These are phyloP conservation scores for Caenorhabditis japonica DNA, from an alignment of 2,888 invertebrate genomes.

Conservation along the genomic window DNA sequence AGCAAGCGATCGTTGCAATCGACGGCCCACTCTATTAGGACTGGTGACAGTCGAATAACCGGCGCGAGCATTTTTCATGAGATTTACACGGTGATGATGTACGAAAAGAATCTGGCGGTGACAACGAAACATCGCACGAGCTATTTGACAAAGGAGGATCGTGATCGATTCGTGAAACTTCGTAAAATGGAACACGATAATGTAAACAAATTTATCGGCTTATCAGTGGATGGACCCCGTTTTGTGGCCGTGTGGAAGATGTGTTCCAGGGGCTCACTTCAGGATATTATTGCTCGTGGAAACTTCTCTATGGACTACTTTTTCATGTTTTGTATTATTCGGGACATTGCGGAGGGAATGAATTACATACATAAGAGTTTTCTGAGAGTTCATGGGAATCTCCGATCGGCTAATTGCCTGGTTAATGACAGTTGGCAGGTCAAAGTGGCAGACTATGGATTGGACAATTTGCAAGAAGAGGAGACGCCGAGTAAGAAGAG, in stretches of 20 bases:
- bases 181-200: conserved; percentile 31
- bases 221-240: conserved; percentile 67
- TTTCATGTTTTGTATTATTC: conserved; percentile 64
- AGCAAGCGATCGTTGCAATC: conserved; percentile 29
- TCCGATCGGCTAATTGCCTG: conserved; percentile 62
- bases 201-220: conserved; percentile 70
- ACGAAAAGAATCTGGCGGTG: conserved; percentile 54
- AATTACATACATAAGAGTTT: conserved; percentile 60
- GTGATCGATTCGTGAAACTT: conserved; percentile 39
- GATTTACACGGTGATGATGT: conserved; percentile 33
- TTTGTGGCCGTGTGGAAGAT: conserved; percentile 68
- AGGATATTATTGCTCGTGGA: conserved; percentile 60
- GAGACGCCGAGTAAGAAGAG: conserved; percentile 32
- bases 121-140: conserved; percentile 44
- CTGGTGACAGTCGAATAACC: conserved; percentile 12
- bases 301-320: conserved; percentile 65
- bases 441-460: conserved; percentile 42
- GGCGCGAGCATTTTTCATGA: conserved; percentile 26
- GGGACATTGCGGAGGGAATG: conserved; percentile 64
- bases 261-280: conserved; percentile 63
- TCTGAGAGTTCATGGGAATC: conserved; percentile 61
- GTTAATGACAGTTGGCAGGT: conserved; percentile 71
- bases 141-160: conserved; percentile 21
- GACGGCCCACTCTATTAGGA: conserved; percentile 2
- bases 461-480: conserved; percentile 32